These are phyloP conservation scores for Rhingia rostrata DNA, from an alignment of 2,888 invertebrate genomes.

Conservation along the genomic window DNA sequence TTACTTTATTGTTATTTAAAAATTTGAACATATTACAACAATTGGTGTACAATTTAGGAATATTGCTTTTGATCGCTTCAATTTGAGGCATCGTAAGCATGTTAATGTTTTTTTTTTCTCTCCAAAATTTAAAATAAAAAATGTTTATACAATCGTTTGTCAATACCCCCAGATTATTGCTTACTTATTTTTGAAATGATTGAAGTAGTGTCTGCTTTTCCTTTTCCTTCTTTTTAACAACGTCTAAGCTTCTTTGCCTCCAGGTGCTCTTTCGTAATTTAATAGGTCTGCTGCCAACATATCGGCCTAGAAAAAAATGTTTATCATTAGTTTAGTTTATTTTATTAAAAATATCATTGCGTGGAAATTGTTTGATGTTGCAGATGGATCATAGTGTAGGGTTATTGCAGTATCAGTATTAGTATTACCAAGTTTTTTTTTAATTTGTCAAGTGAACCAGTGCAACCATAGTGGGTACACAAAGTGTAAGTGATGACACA, in stretches of 20 bases:
- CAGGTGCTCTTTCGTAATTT: constrained; percentile 98
- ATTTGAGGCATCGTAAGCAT: constrained; percentile 7
- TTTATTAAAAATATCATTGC: no score
- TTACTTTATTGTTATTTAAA: no score
- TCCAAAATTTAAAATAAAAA: neutral
- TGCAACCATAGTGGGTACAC: no score
- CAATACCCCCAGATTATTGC: neutral
- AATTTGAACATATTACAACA: no score
- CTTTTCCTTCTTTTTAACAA: constrained; percentile 97
- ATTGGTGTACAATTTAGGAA: neutral
- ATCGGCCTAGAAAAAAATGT: constrained; percentile 89
- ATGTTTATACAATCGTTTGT: neutral
- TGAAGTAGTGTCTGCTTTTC: constrained; percentile 93
- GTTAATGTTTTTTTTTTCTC: no score
- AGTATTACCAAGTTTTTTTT: no score
- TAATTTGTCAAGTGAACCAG: no score
- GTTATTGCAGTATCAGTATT: no score
- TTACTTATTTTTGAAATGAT: constrained; percentile 79
- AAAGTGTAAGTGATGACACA: no score
- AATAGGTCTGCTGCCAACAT: constrained; percentile 99
- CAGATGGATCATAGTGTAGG: no score
- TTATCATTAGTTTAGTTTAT: no score
- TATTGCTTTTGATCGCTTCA: neutral
- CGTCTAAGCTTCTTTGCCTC: constrained; percentile 95
- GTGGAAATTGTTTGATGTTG: no score